Percentiles rank a stretch among this genome's conserved stretches.
Conservation (phyloP, 2,888 invertebrate genomes). For the Watsonalla binaria region DNA sequence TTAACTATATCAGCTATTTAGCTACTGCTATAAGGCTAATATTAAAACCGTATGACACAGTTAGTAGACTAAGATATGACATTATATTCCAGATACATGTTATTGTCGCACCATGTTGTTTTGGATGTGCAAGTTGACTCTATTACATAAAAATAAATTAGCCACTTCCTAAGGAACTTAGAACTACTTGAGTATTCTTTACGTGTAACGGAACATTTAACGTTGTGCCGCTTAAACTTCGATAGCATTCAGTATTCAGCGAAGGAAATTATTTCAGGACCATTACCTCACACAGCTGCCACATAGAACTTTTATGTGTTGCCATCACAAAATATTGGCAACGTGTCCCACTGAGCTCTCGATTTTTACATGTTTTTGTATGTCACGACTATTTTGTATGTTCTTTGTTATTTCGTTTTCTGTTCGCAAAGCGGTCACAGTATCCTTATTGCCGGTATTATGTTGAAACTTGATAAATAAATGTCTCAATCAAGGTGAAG, state of each 20-base stretch:
- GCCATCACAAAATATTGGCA: conserved; percentile 26
- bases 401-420: too few relatives aligned
- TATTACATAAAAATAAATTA: neutral
- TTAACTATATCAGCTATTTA: too few relatives aligned
- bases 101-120: too few relatives aligned
- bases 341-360: neutral
- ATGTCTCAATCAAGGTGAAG: too few relatives aligned
- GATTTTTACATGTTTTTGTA: neutral
- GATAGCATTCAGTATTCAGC: conserved; percentile 46
- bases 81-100: too few relatives aligned
- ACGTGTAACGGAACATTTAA: conserved; percentile 49
- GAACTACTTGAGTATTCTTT: conserved; percentile 11
- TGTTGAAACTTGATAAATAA: too few relatives aligned
- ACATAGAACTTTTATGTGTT: conserved; percentile 42
- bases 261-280: conserved; percentile 54
- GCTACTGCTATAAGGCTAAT: too few relatives aligned
- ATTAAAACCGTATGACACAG: too few relatives aligned
- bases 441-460: too few relatives aligned
- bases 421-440: too few relatives aligned
- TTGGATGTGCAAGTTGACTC: neutral
- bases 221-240: conserved; percentile 35
- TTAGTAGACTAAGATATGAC: too few relatives aligned
- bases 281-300: conserved; percentile 60
- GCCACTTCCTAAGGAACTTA: neutral
- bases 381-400: too few relatives aligned